A percentile compares a stretch with the other conserved stretches of the same genome.
Evolutionary conservation across 2,888 invertebrate species (phyloP).

Genomic region (Drosophila parthenogenetica): DNA sequence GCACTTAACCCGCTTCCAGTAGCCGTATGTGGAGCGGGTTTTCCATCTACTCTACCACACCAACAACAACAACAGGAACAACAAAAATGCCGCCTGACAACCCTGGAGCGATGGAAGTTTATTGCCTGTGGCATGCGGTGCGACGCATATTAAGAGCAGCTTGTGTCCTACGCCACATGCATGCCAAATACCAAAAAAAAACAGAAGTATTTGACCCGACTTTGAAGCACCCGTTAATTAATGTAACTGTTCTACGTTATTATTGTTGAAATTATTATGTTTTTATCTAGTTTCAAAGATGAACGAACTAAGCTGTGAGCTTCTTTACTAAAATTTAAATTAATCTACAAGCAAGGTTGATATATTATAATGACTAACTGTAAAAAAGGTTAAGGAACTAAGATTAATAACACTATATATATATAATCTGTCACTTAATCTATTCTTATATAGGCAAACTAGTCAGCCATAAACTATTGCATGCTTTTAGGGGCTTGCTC

Average conservation of each 20-base stretch:
- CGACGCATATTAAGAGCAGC: constrained; percentile 61
- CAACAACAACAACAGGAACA: background rate
- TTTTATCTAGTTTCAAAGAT: no score
- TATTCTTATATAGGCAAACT: no score
- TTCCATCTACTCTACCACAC: constrained; percentile 18
- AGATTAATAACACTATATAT: no score
- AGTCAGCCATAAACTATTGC: no score
- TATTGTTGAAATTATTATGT: no score
- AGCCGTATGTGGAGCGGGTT: constrained; percentile 67
- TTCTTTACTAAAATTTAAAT: no score
- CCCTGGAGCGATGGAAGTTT: constrained; percentile 46
- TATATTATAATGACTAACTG: no score
- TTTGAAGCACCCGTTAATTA: constrained; percentile 14
- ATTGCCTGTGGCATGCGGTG: constrained; percentile 55
- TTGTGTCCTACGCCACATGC: constrained; percentile 64
- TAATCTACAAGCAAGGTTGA: no score
- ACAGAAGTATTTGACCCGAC: background rate
- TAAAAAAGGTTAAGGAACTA: no score
- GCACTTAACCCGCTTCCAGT: constrained; percentile 81
- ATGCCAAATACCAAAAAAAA: constrained; percentile 47
- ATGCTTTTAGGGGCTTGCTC: no score
- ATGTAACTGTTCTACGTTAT: background rate
- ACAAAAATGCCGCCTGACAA: constrained; percentile 31
- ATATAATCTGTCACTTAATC: no score
- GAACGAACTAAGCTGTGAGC: no score